Evolutionary conservation across 2,113 vertebrate species (phyloP).

Genomic region (Pteropus alecto): DNA sequence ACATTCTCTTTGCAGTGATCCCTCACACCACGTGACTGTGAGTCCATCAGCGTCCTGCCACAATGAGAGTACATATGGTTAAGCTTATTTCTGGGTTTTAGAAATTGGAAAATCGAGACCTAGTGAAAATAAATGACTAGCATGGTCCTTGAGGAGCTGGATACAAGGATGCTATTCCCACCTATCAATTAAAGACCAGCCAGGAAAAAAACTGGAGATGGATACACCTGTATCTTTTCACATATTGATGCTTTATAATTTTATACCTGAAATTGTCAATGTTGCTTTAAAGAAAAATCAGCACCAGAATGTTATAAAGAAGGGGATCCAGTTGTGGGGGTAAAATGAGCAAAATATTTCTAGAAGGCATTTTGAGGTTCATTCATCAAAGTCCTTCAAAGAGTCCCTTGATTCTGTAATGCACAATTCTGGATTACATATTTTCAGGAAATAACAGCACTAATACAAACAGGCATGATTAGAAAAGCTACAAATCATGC

Average conservation of each 20-base stretch:
- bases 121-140: neutral
- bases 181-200: neutral
- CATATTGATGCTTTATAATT: neutral
- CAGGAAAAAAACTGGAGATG: too few species aligned
- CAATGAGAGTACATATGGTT: neutral
- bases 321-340: rapidly evolving
- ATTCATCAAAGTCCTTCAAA: neutral
- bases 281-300: neutral
- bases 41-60: rapidly evolving
- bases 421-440: neutral
- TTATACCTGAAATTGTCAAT: neutral
- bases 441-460: neutral
- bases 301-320: neutral
- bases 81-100: neutral
- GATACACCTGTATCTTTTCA: neutral
- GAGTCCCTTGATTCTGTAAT: neutral
- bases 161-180: rapidly evolving
- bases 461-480: neutral
- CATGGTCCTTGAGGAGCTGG: too few species aligned
- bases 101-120: neutral
- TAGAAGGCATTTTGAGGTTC: neutral
- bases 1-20: rapidly evolving
- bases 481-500: neutral
- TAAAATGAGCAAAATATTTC: neutral
- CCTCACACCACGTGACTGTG: neutral